phyloP scores from a whole-genome alignment of 2,888 invertebrate species.

The Gonocerus acuteangulatus region DNA sequence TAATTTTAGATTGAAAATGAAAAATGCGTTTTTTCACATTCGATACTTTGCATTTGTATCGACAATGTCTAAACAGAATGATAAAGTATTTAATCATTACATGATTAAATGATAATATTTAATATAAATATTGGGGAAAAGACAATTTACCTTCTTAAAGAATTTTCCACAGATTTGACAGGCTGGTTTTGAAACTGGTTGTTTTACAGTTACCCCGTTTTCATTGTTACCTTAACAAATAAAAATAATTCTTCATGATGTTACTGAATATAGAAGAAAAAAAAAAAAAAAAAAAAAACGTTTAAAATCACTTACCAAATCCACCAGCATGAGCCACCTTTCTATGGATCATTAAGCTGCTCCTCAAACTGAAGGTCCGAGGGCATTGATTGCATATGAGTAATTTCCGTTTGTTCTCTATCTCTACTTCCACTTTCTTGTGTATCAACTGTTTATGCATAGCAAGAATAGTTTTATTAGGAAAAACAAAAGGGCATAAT shows the following conservation, averaged over 20 bases:
- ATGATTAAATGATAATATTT: not conserved
- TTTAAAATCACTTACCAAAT: slow-evolving; percentile 28
- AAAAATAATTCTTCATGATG: not conserved
- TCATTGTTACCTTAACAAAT: not conserved
- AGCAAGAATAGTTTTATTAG: slow-evolving; percentile 59
- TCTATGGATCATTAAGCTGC: slow-evolving; percentile 72
- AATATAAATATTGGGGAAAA: not conserved
- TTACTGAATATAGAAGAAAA: no score
- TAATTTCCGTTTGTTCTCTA: slow-evolving; percentile 41
- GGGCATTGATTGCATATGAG: slow-evolving; percentile 70
- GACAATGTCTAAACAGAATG: not conserved
- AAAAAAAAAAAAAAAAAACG: not conserved
- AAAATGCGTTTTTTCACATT: no score
- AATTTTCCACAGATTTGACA: slow-evolving; percentile 35
- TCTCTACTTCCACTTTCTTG: slow-evolving; percentile 41
- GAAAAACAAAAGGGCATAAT: slow-evolving; percentile 64
- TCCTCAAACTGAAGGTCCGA: slow-evolving; percentile 72
- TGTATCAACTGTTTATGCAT: slow-evolving; percentile 69
- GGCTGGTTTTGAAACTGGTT: slow-evolving; percentile 12
- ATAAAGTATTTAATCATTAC: no score
- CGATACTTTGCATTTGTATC: no score
- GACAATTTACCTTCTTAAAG: slow-evolving; percentile 34
- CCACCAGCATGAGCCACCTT: slow-evolving; percentile 65
- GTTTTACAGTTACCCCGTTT: slow-evolving; percentile 3
- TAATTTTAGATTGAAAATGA: no score